Conservation (phyloP, 1,140 invertebrate genomes). For the Brachionus angularis region DNA sequence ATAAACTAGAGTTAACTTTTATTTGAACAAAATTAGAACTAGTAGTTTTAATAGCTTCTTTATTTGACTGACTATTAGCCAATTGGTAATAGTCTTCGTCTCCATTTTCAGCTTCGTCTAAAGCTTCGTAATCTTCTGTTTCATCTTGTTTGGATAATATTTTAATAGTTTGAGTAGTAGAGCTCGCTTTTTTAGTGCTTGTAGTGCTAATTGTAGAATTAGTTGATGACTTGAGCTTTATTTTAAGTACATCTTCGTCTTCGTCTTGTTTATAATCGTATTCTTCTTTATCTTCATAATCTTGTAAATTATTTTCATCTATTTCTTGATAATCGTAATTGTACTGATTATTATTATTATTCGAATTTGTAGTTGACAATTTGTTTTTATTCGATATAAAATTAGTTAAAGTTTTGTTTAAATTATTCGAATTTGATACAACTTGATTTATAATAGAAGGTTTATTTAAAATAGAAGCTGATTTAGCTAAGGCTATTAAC, state of each 20-base stretch:
- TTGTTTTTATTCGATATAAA: background rate
- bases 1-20: no score
- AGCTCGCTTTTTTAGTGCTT: background rate
- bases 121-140: background rate
- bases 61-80: constrained; percentile 12
- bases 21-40: no score
- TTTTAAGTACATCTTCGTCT: background rate
- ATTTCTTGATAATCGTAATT: background rate
- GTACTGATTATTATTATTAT: background rate
- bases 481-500: no score
- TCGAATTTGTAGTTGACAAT: no score
- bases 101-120: constrained; percentile 8
- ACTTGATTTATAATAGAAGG: no score
- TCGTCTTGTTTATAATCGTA: no score
- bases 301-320: background rate
- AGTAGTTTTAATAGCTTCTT: background rate
- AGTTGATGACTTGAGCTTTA: no score
- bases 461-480: no score
- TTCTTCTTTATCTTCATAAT: background rate
- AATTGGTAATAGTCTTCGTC: constrained; percentile 27
- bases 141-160: background rate
- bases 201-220: background rate
- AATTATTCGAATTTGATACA: no score
- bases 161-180: background rate
- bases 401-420: background rate